These are phyloP conservation scores for Caenorhabditis virilis DNA, from an alignment of 2,888 invertebrate species.

Conservation along the genomic window DNA sequence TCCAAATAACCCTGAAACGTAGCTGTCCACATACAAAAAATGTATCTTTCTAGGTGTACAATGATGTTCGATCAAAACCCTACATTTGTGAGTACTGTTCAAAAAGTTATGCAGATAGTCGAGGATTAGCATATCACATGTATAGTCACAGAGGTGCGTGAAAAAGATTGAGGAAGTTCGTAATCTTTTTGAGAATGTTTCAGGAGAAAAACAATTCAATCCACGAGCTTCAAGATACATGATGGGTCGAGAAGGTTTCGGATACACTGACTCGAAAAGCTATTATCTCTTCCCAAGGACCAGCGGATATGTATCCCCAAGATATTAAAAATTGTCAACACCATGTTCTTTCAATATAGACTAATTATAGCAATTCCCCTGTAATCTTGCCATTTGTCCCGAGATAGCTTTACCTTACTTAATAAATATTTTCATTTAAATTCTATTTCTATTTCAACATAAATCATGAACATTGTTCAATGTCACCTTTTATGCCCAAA, in stretches of 20 bases:
- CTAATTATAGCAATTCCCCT: too few species aligned
- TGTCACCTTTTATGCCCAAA: too few species aligned
- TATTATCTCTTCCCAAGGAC: conserved; percentile 48
- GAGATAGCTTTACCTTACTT: too few species aligned
- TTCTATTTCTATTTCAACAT: too few species aligned
- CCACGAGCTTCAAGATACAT: conserved; percentile 65
- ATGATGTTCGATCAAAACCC: conserved; percentile 63
- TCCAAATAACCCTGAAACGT: neutral
- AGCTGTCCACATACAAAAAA: neutral
- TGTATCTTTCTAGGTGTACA: conserved; percentile 56
- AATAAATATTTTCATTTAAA: too few species aligned
- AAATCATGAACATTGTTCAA: too few species aligned
- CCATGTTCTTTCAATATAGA: too few species aligned
- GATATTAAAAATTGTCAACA: too few species aligned
- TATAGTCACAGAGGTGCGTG: conserved; percentile 52
- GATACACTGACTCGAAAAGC: conserved; percentile 50
- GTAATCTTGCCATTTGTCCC: too few species aligned
- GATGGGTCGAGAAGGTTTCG: conserved; percentile 59
- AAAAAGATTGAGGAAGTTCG: neutral
- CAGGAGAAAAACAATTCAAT: conserved; percentile 63
- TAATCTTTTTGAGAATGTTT: neutral
- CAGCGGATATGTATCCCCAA: conserved; percentile 37
- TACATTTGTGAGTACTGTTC: conserved; percentile 69
- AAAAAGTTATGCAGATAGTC: conserved; percentile 64
- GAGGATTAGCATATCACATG: conserved; percentile 67